phyloP scores from a whole-genome alignment of 1,140 invertebrate genomes.

The Neodiprion pinetum region DNA sequence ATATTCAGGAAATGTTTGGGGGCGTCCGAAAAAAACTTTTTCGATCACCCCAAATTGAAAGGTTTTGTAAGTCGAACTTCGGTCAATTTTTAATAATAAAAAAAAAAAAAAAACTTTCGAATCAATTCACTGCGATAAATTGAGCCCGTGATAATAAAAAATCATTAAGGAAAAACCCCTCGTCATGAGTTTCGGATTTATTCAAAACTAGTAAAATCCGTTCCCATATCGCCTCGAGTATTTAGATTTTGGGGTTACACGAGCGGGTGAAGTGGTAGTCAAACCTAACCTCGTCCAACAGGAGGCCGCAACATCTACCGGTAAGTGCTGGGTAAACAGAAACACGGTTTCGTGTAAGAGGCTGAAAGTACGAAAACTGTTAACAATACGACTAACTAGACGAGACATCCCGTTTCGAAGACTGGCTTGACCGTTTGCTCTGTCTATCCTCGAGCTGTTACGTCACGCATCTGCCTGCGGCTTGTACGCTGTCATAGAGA shows the following conservation, averaged over 20 bases:
- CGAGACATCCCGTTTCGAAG: neutral
- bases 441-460: neutral
- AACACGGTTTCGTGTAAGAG: neutral
- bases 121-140: no score
- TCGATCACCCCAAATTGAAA: no score
- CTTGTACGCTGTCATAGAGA: neutral
- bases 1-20: no score
- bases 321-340: conserved; percentile 43
- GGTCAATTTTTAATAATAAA: no score
- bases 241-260: conserved; percentile 45
- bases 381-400: conserved; percentile 20
- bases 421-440: neutral
- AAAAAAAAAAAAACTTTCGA: no score
- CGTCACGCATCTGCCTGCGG: neutral
- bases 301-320: conserved; percentile 25
- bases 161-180: no score
- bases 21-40: no score
- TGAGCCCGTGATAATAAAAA: no score
- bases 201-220: neutral
- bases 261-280: conserved; percentile 38
- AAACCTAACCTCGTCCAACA: conserved; percentile 29
- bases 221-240: conserved; percentile 34
- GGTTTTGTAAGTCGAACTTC: no score
- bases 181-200: no score
- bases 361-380: conserved; percentile 15